These are phyloP conservation scores for Rhegmatorhina hoffmannsi DNA, from an alignment of 2,113 vertebrate genomes.

Conservation along the genomic window DNA sequence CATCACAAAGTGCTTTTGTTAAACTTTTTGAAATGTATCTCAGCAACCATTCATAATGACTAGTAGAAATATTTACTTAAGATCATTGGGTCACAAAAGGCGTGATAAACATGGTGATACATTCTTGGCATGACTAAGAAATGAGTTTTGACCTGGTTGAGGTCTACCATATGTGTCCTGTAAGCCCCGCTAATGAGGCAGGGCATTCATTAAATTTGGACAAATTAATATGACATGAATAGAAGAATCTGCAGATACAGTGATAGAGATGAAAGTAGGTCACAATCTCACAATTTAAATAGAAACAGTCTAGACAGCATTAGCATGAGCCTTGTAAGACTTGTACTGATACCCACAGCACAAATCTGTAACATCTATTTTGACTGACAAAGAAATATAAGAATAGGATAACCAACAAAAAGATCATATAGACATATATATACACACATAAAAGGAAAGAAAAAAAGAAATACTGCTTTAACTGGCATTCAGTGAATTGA, in stretches of 20 bases:
- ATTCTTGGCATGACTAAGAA: neutral
- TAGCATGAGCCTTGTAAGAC: neutral
- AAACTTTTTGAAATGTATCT: neutral
- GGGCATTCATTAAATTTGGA: slow-evolving; percentile 22
- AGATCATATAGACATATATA: neutral
- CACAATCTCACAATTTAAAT: slow-evolving; percentile 18
- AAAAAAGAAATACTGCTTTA: neutral
- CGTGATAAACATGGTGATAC: neutral
- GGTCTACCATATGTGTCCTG: neutral
- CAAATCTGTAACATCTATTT: neutral
- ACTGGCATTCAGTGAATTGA: neutral
- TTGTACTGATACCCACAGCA: neutral
- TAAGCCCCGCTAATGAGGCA: slow-evolving; percentile 32
- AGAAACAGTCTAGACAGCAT: slow-evolving; percentile 13
- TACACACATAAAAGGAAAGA: neutral
- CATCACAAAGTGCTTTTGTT: neutral
- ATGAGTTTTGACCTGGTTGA: neutral
- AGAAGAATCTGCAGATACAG: neutral
- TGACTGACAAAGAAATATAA: neutral
- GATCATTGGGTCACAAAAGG: neutral
- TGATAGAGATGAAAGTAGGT: slow-evolving; percentile 39
- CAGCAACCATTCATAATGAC: neutral
- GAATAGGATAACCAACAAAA: neutral
- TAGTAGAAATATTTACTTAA: neutral
- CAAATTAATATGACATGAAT: neutral